Conservation (phyloP, 92 coral and sea anemone species). For the Parazoanthus atlanticus region DNA sequence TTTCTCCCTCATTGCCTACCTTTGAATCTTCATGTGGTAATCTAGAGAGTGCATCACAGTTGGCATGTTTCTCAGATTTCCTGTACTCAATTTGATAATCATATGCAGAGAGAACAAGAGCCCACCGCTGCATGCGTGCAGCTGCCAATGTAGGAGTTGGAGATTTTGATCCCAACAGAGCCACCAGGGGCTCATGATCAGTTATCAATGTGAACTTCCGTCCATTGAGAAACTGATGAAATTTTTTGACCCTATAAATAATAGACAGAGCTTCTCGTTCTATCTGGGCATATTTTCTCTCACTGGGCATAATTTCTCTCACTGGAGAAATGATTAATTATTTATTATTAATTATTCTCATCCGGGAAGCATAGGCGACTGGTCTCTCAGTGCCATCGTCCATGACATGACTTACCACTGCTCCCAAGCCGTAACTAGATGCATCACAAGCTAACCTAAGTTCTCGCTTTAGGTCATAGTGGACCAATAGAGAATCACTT, state of each 20-base stretch:
- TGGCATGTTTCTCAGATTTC: constrained; percentile 41
- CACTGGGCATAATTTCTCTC: too few relatives aligned
- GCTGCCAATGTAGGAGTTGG: constrained; percentile 61
- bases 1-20: neutral
- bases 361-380: too few relatives aligned
- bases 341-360: too few relatives aligned
- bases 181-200: neutral
- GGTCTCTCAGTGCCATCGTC: too few relatives aligned
- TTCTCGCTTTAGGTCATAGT: too few relatives aligned
- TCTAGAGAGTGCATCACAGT: constrained; percentile 42
- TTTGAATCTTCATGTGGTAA: constrained; percentile 33
- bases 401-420: too few relatives aligned
- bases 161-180: constrained; percentile 44
- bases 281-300: constrained; percentile 43
- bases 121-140: constrained; percentile 50
- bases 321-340: too few relatives aligned
- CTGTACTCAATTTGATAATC: constrained; percentile 50
- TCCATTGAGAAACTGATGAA: too few relatives aligned
- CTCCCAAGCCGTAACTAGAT: too few relatives aligned
- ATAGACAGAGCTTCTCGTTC: constrained; percentile 22
- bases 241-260: neutral
- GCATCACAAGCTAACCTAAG: too few relatives aligned
- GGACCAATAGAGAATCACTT: too few relatives aligned
- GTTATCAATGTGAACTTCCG: constrained; percentile 26
- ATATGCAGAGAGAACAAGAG: constrained; percentile 57